These are phyloP conservation scores for Euzetes globulus DNA, from an alignment of 2,888 invertebrate species.

Conservation along the genomic window DNA sequence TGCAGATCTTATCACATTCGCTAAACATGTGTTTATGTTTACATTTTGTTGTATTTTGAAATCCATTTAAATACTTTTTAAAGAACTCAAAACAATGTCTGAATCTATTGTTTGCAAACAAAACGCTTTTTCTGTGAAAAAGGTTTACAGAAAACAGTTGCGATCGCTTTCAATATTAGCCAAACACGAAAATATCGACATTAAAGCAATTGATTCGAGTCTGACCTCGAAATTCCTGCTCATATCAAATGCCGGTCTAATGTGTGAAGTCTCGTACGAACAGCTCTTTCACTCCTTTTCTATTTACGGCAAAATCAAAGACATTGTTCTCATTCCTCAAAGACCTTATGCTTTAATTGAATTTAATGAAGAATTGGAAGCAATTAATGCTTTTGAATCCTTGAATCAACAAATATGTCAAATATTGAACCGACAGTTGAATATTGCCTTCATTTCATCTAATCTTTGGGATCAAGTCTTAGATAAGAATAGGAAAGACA, in stretches of 20 bases:
- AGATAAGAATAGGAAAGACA: no score
- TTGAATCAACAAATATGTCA: neutral
- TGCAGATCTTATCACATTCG: no score
- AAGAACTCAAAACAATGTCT: neutral
- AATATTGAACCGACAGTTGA: neutral
- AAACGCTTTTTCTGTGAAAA: neutral
- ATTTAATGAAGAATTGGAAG: neutral
- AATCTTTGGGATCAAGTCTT: no score
- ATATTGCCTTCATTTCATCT: neutral
- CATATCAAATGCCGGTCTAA: neutral
- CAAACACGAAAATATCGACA: neutral
- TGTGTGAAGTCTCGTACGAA: neutral
- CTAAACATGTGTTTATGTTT: no score
- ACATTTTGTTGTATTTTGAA: no score
- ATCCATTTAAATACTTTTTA: no score
- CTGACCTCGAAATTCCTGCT: neutral
- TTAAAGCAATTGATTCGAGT: neutral
- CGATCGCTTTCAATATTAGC: neutral
- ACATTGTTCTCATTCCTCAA: neutral
- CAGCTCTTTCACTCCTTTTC: neutral
- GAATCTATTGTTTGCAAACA: neutral
- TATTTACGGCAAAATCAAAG: neutral
- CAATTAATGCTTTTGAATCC: neutral
- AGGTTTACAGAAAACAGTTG: neutral
- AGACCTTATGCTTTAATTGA: neutral